Percentiles rank a stretch among this genome's conserved stretches.
Evolutionary conservation across 2,797 vertebrate genomes (phyloP).

Genomic region (Cetoscarus ocellatus): DNA sequence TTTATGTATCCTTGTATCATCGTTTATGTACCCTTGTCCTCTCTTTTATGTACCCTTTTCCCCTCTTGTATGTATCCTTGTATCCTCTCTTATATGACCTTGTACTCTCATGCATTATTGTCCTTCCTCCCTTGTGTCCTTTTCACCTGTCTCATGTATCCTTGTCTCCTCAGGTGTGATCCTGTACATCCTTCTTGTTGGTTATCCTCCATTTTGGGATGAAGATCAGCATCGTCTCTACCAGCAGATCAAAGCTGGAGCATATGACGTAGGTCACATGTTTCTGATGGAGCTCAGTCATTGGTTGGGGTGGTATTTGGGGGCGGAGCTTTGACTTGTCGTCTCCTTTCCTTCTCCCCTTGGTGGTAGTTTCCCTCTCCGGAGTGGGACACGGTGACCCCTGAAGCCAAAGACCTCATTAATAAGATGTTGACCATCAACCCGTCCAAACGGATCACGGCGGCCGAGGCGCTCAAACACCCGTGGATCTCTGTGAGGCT

Average conservation of each 20-base stretch:
- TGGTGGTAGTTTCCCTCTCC: constrained; percentile 92
- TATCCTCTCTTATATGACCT: background rate
- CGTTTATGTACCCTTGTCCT: no score
- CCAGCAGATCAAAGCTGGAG: constrained; percentile 99
- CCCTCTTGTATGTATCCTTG: background rate
- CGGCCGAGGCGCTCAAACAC: constrained; percentile 94
- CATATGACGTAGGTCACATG: constrained; percentile 92
- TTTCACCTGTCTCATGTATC: background rate
- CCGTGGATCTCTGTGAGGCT: constrained; percentile 88
- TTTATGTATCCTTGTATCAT: no score
- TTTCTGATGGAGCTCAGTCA: background rate
- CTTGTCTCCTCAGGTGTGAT: constrained; percentile 88
- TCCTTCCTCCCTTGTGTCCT: background rate
- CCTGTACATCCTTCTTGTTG: constrained; percentile 95
- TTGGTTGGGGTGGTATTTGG: background rate
- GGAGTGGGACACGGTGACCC: constrained; percentile 98
- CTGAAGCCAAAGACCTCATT: constrained; percentile 97
- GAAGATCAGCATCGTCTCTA: constrained; percentile 98
- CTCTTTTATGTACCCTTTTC: constrained; percentile 88
- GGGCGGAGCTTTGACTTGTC: background rate
- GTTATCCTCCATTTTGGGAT: constrained; percentile 98
- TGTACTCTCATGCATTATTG: background rate
- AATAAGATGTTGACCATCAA: constrained; percentile 99
- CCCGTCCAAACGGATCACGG: constrained; percentile 94
- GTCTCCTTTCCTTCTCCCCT: background rate